Evolutionary conservation across 2,797 vertebrate species (phyloP).

Genomic region (Gouania willdenowi): DNA sequence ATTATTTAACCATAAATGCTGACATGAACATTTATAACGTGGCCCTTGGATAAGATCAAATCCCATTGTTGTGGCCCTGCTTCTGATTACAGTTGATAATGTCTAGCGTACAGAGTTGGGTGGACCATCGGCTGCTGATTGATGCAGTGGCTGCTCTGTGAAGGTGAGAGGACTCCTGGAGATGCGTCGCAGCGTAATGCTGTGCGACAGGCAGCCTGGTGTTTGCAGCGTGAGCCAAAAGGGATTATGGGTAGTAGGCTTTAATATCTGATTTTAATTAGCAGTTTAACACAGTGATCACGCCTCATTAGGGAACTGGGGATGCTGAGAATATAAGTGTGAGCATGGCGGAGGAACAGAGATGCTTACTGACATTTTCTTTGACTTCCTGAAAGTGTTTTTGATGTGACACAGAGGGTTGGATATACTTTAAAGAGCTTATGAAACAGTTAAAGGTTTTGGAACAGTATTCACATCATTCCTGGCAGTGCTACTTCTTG

Average conservation of each 20-base stretch:
- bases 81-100: too few species aligned
- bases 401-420: too few species aligned
- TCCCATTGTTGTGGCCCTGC: too few species aligned
- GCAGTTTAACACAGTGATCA: constrained; percentile 76
- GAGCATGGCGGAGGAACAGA: constrained; percentile 32
- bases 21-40: too few species aligned
- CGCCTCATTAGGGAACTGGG: constrained; percentile 71
- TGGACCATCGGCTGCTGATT: constrained; percentile 41
- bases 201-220: constrained; percentile 57
- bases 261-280: constrained; percentile 83
- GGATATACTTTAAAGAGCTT: too few species aligned
- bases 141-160: constrained; percentile 35
- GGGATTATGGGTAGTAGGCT: constrained; percentile 74
- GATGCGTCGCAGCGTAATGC: constrained; percentile 40
- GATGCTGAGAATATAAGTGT: constrained; percentile 52
- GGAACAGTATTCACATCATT: too few species aligned
- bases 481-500: too few species aligned
- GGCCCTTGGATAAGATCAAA: too few species aligned
- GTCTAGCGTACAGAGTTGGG: too few species aligned
- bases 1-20: too few species aligned
- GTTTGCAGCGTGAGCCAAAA: constrained; percentile 67
- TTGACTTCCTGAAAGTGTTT: too few species aligned
- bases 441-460: too few species aligned
- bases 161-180: constrained; percentile 50
- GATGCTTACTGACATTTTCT: constrained; percentile 4